Conservation (phyloP, 2,888 invertebrate species). For the Dendrolimus houi region DNA sequence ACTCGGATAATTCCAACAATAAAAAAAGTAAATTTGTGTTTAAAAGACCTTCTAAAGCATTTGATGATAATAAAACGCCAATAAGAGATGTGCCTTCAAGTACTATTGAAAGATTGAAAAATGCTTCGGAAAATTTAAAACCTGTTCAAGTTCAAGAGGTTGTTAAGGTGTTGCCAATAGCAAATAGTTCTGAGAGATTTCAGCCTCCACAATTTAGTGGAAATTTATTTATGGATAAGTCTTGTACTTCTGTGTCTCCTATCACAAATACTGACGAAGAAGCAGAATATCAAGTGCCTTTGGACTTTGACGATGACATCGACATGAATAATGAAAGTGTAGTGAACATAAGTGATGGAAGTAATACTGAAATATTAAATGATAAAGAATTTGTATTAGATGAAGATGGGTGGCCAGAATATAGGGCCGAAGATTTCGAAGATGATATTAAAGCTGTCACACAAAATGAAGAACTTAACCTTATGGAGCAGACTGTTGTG, state of each 20-base stretch:
- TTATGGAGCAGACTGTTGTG: conserved; percentile 38
- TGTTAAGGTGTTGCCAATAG: conserved; percentile 28
- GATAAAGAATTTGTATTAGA: conserved; percentile 48
- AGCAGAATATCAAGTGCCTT: conserved; percentile 36
- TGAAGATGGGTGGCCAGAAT: conserved; percentile 76
- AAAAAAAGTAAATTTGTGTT: conserved; percentile 62
- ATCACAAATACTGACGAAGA: conserved; percentile 18
- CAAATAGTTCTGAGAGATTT: conserved; percentile 58
- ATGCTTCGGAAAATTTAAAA: conserved; percentile 47
- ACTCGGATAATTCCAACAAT: conserved; percentile 22
- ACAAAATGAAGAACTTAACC: conserved; percentile 30
- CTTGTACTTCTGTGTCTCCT: conserved; percentile 33
- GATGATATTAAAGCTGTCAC: conserved; percentile 32
- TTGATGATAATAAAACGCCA: conserved; percentile 31
- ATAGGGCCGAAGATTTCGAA: conserved; percentile 63
- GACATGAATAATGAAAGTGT: conserved; percentile 30
- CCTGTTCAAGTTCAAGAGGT: conserved; percentile 36
- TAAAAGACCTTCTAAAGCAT: conserved; percentile 51
- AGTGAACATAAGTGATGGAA: conserved; percentile 41
- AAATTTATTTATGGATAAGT: conserved; percentile 34
- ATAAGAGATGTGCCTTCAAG: conserved; percentile 41
- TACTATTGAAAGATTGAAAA: conserved; percentile 52
- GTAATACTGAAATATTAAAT: conserved; percentile 25
- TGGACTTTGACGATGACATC: conserved; percentile 41
- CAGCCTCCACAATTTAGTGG: conserved; percentile 52